phyloP scores from a whole-genome alignment of 1,140 invertebrate genomes.

The Megathymus violae region DNA sequence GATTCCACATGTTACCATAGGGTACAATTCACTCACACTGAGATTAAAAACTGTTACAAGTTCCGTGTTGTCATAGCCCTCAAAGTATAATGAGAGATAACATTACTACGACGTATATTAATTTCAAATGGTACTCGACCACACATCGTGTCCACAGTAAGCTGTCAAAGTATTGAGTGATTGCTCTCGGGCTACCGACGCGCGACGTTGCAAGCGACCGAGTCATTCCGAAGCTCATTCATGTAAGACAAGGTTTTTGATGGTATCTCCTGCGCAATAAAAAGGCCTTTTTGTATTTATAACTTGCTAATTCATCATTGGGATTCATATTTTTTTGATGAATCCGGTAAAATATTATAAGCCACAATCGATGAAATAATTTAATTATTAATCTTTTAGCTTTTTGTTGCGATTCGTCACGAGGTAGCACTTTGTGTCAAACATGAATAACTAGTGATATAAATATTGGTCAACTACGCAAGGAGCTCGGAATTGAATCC shows the following conservation, averaged over 20 bases:
- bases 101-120: neutral
- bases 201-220: neutral
- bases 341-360: too few species aligned
- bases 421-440: too few species aligned
- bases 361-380: too few species aligned
- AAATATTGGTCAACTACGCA: too few species aligned
- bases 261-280: too few species aligned
- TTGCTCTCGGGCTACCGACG: constrained; percentile 7
- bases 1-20: too few species aligned
- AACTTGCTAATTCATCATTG: neutral
- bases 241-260: constrained; percentile 4
- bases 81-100: neutral
- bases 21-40: neutral
- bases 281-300: too few species aligned
- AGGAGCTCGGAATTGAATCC: too few species aligned
- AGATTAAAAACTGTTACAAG: neutral
- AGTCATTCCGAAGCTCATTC: constrained; percentile 10
- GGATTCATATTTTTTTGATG: too few species aligned
- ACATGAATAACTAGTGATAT: too few species aligned
- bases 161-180: constrained; percentile 18
- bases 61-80: neutral
- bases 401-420: too few species aligned
- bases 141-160: constrained; percentile 13
- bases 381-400: too few species aligned
- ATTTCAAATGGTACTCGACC: constrained; percentile 9